These are phyloP conservation scores for Proisotoma minuta DNA, from an alignment of 2,888 invertebrate species.

Conservation along the genomic window DNA sequence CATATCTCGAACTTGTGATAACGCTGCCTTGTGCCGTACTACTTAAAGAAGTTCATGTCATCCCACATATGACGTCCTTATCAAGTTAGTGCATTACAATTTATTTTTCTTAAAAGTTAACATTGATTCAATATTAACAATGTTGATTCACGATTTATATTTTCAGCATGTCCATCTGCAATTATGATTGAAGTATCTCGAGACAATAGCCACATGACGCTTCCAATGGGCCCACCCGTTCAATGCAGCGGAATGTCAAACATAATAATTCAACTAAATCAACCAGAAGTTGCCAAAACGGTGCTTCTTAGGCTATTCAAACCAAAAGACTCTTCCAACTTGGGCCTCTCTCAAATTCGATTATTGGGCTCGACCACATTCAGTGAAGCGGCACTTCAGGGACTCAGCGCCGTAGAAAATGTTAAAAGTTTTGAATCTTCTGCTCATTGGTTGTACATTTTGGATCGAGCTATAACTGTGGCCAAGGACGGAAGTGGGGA, in stretches of 20 bases:
- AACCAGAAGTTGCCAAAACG: conserved; percentile 78
- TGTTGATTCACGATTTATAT: conserved; percentile 11
- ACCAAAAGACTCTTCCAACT: conserved; percentile 81
- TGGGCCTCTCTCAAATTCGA: conserved; percentile 81
- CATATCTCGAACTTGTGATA: conserved; percentile 80
- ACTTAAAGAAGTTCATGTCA: conserved; percentile 78
- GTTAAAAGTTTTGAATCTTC: conserved; percentile 41
- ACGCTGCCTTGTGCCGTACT: conserved; percentile 82
- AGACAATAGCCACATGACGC: conserved; percentile 69
- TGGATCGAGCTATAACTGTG: conserved; percentile 42
- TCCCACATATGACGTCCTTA: conserved; percentile 71
- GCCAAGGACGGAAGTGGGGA: conserved; percentile 20
- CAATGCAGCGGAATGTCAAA: conserved; percentile 81
- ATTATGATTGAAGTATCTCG: conserved; percentile 80
- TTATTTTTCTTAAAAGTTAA: too few relatives aligned
- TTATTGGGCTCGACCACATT: conserved; percentile 82
- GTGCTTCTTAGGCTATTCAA: conserved; percentile 74
- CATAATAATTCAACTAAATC: conserved; percentile 74
- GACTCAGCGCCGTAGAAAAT: conserved; percentile 30
- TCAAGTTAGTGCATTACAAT: conserved; percentile 58
- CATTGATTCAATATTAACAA: neutral
- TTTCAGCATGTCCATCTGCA: conserved; percentile 76
- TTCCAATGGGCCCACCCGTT: conserved; percentile 79
- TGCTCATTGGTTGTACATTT: conserved; percentile 47
- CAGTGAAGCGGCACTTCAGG: conserved; percentile 54